A percentile compares a stretch with the other conserved stretches of the same genome.
Evolutionary conservation across 2,888 invertebrate genomes (phyloP).

Genomic region (Xestobium rufovillosum): DNA sequence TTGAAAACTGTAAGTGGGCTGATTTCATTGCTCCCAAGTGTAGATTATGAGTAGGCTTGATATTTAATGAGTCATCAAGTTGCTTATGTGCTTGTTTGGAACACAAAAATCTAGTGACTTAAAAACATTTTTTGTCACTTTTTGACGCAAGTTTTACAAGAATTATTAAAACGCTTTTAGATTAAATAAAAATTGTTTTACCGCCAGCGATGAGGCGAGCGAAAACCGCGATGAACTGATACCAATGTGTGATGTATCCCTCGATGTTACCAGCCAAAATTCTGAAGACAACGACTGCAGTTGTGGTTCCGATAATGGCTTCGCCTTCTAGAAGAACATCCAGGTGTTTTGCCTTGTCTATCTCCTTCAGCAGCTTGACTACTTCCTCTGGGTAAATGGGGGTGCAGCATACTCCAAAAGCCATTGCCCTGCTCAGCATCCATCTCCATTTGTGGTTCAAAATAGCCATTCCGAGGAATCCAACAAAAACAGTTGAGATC

Average conservation of each 20-base stretch:
- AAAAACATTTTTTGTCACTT: too few species aligned
- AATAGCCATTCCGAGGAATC: slow-evolving; percentile 1
- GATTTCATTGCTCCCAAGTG: too few species aligned
- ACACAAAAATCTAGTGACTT: too few species aligned
- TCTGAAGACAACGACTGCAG: neutral
- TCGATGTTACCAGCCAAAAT: neutral
- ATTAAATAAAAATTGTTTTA: too few species aligned
- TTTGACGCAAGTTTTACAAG: too few species aligned
- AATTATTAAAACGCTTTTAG: too few species aligned
- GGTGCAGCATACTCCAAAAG: neutral
- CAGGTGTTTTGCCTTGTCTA: neutral
- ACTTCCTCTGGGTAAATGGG: neutral
- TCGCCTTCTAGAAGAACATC: slow-evolving; percentile 1
- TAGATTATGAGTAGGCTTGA: too few species aligned
- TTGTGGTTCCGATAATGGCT: neutral
- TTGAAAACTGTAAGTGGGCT: too few species aligned
- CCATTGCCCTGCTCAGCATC: neutral
- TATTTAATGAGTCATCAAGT: too few species aligned
- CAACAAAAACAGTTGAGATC: neutral
- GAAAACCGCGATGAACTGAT: neutral
- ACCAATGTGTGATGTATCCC: neutral
- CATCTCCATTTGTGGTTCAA: neutral
- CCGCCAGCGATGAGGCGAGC: neutral
- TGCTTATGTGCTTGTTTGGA: too few species aligned
- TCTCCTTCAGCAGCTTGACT: slow-evolving; percentile 1